A percentile compares a stretch with the other conserved stretches of the same genome.
Conservation (phyloP, 2,888 invertebrate genomes). For the Rhagonycha lutea region DNA sequence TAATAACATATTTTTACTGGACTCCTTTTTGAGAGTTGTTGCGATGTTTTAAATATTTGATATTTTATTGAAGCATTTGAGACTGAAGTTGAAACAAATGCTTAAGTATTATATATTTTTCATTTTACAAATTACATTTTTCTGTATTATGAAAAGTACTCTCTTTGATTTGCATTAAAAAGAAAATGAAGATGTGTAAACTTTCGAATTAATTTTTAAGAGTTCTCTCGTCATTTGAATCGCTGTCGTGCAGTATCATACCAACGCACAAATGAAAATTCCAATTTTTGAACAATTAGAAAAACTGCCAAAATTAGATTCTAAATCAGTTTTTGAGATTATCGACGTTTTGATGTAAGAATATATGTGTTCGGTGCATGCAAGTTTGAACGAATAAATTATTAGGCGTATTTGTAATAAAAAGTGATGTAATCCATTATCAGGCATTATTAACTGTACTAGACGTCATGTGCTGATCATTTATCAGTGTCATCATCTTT, state of each 20-base stretch:
- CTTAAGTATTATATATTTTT: conserved; percentile 6
- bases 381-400: background rate
- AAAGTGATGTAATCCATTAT: background rate
- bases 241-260: background rate
- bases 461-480: background rate
- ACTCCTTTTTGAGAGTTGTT: conserved; percentile 17
- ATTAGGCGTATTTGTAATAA: background rate
- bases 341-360: background rate
- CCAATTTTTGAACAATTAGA: background rate
- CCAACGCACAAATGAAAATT: background rate
- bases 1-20: conserved; percentile 7
- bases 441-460: background rate
- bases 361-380: background rate
- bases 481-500: background rate
- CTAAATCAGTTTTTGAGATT: background rate
- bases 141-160: background rate
- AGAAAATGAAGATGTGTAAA: background rate
- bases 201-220: background rate
- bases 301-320: background rate
- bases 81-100: conserved; percentile 27
- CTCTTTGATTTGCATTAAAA: background rate
- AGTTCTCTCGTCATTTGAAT: background rate
- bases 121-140: background rate
- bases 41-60: conserved; percentile 17
- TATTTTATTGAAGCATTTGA: conserved; percentile 27